phyloP scores from a whole-genome alignment of 2,888 invertebrate genomes.

The Caenorhabditis uteleia region DNA sequence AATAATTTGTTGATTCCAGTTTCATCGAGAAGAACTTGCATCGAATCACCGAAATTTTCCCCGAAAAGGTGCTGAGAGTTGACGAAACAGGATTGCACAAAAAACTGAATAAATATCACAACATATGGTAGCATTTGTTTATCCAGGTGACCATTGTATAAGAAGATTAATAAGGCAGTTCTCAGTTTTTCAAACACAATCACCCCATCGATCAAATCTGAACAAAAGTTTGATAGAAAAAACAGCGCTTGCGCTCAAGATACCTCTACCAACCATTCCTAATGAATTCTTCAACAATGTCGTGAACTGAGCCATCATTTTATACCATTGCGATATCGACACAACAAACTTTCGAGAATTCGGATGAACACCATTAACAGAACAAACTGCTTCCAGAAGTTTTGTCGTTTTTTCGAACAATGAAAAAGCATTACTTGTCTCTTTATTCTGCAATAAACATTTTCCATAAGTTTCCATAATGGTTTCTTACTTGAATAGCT shows the following conservation, averaged over 20 bases:
- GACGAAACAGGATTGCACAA: slow-evolving; percentile 7
- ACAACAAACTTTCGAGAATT: slow-evolving; percentile 6
- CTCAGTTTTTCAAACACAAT: slow-evolving; percentile 24
- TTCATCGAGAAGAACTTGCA: slow-evolving; percentile 14
- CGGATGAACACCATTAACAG: neutral
- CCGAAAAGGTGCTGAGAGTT: slow-evolving; percentile 21
- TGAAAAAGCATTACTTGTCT: neutral
- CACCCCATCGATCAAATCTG: slow-evolving; percentile 10
- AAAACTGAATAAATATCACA: slow-evolving; percentile 14
- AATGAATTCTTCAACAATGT: slow-evolving; percentile 27
- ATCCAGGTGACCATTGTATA: slow-evolving; percentile 15
- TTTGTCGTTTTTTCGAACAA: neutral
- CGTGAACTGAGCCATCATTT: slow-evolving; percentile 22
- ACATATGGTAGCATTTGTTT: slow-evolving; percentile 8
- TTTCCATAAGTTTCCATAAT: neutral
- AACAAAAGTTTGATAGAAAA: neutral
- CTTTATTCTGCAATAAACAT: neutral
- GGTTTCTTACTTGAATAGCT: neutral
- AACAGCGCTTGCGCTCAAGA: neutral
- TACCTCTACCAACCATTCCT: slow-evolving; percentile 9
- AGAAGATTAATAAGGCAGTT: slow-evolving; percentile 10
- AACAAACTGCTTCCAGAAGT: slow-evolving; percentile 5
- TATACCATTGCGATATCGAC: slow-evolving; percentile 15
- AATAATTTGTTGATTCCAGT: slow-evolving; percentile 4
- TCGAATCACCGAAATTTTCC: slow-evolving; percentile 5